Percentiles rank a stretch among this genome's conserved stretches.
phyloP scores from a whole-genome alignment of 2,113 vertebrate genomes.

The Micronycteris hirsuta region DNA sequence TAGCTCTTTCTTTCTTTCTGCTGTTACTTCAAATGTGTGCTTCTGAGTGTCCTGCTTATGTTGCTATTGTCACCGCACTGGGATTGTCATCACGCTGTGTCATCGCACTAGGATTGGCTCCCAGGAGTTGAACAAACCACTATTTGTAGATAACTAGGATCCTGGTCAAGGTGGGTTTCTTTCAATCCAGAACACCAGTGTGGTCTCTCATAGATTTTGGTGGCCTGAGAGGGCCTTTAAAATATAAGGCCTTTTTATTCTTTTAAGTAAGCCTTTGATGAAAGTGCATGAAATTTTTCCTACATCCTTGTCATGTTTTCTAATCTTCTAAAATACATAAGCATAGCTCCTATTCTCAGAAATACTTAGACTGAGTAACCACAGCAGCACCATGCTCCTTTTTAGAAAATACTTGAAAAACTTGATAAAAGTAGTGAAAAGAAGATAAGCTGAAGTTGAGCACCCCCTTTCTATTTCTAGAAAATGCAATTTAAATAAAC shows the following conservation, averaged over 20 bases:
- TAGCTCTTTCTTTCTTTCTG: neutral
- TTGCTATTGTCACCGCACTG: neutral
- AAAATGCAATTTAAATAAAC: neutral
- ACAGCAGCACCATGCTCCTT: neutral
- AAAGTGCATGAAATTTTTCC: neutral
- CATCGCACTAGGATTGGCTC: neutral
- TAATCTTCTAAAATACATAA: neutral
- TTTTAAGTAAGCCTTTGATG: neutral
- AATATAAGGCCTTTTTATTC: neutral
- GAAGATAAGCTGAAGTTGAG: neutral
- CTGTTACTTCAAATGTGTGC: neutral
- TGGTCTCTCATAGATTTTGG: neutral
- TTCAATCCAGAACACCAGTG: neutral
- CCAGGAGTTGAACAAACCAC: neutral
- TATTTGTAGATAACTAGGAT: neutral
- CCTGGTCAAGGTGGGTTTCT: neutral
- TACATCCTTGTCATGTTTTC: neutral
- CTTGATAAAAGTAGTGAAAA: neutral
- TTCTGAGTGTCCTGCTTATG: neutral
- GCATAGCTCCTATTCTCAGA: neutral
- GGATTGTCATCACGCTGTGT: too few relatives aligned
- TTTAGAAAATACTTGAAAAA: neutral
- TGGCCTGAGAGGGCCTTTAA: neutral
- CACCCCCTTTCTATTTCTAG: neutral
- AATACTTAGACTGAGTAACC: neutral